Evolutionary conservation across 1,140 invertebrate genomes (phyloP), one percentile per base, ranked within the genome.

Genomic region (Agrilus planipennis): DNA sequence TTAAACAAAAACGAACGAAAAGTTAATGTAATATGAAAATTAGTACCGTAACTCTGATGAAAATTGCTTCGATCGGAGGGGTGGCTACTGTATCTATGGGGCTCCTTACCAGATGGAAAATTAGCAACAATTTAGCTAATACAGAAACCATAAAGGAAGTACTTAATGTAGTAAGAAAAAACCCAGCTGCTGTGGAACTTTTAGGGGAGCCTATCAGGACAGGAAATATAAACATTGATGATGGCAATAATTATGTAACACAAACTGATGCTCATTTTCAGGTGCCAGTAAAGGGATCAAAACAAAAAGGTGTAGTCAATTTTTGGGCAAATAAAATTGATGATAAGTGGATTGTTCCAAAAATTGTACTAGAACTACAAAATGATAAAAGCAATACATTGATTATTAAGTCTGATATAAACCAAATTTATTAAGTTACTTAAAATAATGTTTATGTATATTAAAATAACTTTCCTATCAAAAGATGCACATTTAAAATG

Each of bases 141-240:
- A 50, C 62, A 2, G 68, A 73, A 4, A 75, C 71, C 14, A 79
- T 73, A 49, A 71, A 67, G 50, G 54, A 68, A 42, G 74, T 75
- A 5, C 42, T 78, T 7, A 64, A 70, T 49, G 64, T 51, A 9
- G 47, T 79, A 4, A 55, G 71, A 25, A 55, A 48, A 4, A 66
- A 79, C 52, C 49, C 62, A 23, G 70, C 71, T 15, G 73, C 75
- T 11, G 60, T 75, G 1, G 47, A 65, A 28, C 60, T 75, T 28
- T 53, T 81, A 25, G 78, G 78, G 11, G 71, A 79, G 51, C 78
- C 78, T 0, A 76, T 81, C 5, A 73, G 70, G 55, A 73, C 74
- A 23, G 65, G 61, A 15, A 63, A 60, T 12, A 69, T 77, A 37
- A 71, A 77, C 57, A 52, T 79, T 23, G 63, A 57, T 1, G 67